These are phyloP conservation scores for Pangasius mekongensis DNA, from an alignment of 2,797 vertebrate species.

Conservation along the genomic window DNA sequence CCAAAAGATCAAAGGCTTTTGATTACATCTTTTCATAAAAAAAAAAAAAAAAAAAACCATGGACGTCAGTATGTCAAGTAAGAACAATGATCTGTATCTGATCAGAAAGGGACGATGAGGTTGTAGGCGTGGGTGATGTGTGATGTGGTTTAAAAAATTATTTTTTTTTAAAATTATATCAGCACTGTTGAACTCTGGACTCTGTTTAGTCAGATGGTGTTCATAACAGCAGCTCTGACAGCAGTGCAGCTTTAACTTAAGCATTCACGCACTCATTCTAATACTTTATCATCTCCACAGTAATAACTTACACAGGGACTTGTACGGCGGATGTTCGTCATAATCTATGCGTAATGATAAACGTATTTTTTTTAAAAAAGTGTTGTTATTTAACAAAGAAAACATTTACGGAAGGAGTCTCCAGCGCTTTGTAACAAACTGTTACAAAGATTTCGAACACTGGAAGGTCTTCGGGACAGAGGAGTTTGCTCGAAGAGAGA, in stretches of 20 bases:
- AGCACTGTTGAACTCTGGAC: neutral
- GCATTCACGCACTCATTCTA: neutral
- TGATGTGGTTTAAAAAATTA: neutral
- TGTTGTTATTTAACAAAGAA: neutral
- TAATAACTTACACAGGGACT: neutral
- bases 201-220: neutral
- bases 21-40: neutral
- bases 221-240: neutral
- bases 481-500: neutral
- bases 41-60: neutral
- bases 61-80: too few species aligned
- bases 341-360: neutral
- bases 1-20: neutral
- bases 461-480: neutral
- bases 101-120: neutral
- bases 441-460: neutral
- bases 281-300: neutral
- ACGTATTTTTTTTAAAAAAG: neutral
- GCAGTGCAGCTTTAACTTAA: neutral
- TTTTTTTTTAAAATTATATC: neutral
- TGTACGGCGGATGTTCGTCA: fast-evolving
- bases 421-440: neutral
- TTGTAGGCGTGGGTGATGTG: too few species aligned
- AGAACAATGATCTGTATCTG: neutral
- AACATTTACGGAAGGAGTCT: neutral